Percentiles rank a stretch among this genome's conserved stretches.
phyloP scores from a whole-genome alignment of 2,888 invertebrate species.

The Polylopha cassiicola region DNA sequence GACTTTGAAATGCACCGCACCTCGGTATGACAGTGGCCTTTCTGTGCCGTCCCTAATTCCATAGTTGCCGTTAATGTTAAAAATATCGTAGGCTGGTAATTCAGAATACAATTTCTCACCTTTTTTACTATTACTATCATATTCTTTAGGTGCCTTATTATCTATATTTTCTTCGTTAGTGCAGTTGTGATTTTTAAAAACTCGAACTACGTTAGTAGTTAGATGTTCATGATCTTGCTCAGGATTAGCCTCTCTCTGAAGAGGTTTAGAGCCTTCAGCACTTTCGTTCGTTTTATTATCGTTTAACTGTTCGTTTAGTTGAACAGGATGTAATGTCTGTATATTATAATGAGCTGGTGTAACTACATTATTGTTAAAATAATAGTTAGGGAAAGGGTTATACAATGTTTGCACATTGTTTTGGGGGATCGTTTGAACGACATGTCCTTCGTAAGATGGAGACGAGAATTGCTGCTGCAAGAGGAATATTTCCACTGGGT shows the following conservation, averaged over 20 bases:
- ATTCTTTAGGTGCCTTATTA: constrained; percentile 31
- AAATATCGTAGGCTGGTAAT: constrained; percentile 38
- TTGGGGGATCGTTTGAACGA: constrained; percentile 32
- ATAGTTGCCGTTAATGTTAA: constrained; percentile 49
- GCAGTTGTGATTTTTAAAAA: constrained; percentile 65
- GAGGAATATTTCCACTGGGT: constrained; percentile 49
- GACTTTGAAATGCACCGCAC: constrained; percentile 47
- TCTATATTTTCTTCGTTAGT: constrained; percentile 34
- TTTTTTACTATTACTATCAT: constrained; percentile 37
- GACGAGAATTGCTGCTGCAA: constrained; percentile 49
- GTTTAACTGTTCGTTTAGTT: constrained; percentile 16
- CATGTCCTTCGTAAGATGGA: constrained; percentile 27
- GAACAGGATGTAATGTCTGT: constrained; percentile 33
- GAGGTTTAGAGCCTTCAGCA: constrained; percentile 35
- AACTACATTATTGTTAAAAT: constrained; percentile 30
- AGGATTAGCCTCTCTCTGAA: constrained; percentile 39
- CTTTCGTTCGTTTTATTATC: constrained; percentile 12
- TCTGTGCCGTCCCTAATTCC: constrained; percentile 46
- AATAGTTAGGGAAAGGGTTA: constrained; percentile 30
- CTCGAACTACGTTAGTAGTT: constrained; percentile 46
- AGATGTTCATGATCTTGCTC: constrained; percentile 37
- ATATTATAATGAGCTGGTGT: constrained; percentile 38
- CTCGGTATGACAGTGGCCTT: constrained; percentile 41
- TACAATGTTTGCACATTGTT: constrained; percentile 27
- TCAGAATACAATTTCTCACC: constrained; percentile 40